Conservation (phyloP, 2,113 vertebrate genomes). For the Lynx canadensis region DNA sequence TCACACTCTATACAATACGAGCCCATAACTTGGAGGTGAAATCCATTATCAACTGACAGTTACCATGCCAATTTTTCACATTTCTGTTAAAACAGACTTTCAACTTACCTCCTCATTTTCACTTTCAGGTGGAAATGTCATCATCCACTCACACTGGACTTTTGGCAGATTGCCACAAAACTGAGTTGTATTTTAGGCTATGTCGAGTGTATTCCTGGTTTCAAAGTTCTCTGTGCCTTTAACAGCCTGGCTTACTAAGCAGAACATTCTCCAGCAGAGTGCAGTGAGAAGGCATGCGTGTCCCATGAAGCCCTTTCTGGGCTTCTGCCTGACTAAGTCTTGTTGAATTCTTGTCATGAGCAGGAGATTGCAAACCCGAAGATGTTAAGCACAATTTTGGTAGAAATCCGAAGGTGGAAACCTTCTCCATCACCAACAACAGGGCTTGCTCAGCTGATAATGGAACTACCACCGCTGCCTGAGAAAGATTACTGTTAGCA, state of each 20-base stretch:
- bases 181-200: background rate
- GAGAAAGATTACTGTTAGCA: conserved; percentile 70
- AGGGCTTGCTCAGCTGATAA: conserved; percentile 71
- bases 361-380: conserved; percentile 44
- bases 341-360: conserved; percentile 64
- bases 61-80: background rate
- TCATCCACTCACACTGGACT: background rate
- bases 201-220: background rate
- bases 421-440: conserved; percentile 72
- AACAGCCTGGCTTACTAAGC: conserved; percentile 54
- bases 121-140: background rate
- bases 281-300: background rate
- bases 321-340: conserved; percentile 54
- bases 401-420: conserved; percentile 74
- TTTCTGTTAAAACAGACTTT: background rate
- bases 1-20: background rate
- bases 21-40: background rate
- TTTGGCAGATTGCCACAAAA: background rate
- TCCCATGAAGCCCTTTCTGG: conserved; percentile 26
- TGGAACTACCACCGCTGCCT: conserved; percentile 61
- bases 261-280: conserved; percentile 28
- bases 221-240: background rate
- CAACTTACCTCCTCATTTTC: background rate
- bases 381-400: conserved; percentile 63
- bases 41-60: background rate